Evolutionary conservation across 2,888 invertebrate species (phyloP).

Genomic region (Phyto melanocephala): DNA sequence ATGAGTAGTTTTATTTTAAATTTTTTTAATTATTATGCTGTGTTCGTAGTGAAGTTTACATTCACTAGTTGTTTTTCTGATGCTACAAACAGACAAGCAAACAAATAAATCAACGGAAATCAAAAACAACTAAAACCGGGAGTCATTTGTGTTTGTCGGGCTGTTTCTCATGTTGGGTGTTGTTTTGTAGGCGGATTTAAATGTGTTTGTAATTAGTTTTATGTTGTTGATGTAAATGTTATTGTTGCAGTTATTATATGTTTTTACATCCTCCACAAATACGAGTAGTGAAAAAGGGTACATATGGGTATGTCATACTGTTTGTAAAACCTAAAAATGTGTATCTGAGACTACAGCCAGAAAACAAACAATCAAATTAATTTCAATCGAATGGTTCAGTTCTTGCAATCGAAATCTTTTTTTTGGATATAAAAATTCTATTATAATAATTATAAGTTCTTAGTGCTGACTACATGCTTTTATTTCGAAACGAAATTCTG

Average conservation of each 20-base stretch:
- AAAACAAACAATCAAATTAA: too few species aligned
- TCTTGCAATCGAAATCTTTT: too few species aligned
- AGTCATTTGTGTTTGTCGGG: conserved; percentile 18
- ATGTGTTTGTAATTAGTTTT: conserved; percentile 69
- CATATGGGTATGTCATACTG: too few species aligned
- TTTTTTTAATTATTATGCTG: neutral
- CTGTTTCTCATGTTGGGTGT: conserved; percentile 26
- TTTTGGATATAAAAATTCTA: too few species aligned
- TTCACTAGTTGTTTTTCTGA: conserved; percentile 18
- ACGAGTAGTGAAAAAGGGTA: too few species aligned
- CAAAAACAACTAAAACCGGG: conserved; percentile 28
- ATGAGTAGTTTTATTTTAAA: neutral
- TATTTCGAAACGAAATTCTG: too few species aligned
- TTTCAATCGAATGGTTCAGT: too few species aligned
- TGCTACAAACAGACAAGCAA: conserved; percentile 6
- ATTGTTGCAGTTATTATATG: neutral
- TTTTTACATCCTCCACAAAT: neutral
- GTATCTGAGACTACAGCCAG: too few species aligned
- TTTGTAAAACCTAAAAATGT: too few species aligned
- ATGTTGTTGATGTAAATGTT: conserved; percentile 43
- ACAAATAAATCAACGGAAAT: conserved; percentile 19
- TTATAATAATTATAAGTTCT: too few species aligned
- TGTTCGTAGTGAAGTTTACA: neutral
- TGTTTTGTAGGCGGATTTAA: conserved; percentile 62
- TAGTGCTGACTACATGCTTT: too few species aligned